phyloP scores from a whole-genome alignment of 2,797 vertebrate genomes.

The Trachops cirrhosus region DNA sequence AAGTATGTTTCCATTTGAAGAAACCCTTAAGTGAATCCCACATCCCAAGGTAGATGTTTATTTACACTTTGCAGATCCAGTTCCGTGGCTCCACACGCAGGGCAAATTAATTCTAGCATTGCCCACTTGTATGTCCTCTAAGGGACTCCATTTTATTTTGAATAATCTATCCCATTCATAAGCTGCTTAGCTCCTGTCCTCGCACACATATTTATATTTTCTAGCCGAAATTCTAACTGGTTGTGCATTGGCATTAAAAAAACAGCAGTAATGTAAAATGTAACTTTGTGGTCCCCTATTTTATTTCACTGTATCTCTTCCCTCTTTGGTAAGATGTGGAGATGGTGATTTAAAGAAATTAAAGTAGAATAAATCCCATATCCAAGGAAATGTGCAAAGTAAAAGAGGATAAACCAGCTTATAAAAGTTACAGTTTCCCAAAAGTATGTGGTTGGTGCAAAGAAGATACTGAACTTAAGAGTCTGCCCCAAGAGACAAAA shows the following conservation, averaged over 20 bases:
- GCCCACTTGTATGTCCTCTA: not conserved
- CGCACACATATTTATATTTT: not conserved
- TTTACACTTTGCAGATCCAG: not conserved
- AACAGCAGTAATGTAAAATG: not conserved
- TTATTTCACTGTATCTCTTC: not conserved
- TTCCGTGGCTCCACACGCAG: not conserved
- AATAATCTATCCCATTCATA: not conserved
- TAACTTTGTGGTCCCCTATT: not conserved
- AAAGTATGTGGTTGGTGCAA: not conserved
- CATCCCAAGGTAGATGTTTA: conserved; percentile 36
- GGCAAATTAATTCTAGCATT: conserved; percentile 44
- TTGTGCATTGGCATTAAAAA: not conserved
- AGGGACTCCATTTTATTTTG: not conserved
- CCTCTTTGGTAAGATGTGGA: not conserved
- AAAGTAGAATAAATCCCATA: not conserved
- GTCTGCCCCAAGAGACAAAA: not conserved
- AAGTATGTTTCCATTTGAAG: conserved; percentile 49
- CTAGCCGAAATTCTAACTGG: not conserved
- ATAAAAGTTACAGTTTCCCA: not conserved
- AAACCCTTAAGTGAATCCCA: conserved; percentile 59
- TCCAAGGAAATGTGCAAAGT: not conserved
- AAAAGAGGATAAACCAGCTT: not conserved
- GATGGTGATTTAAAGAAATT: not conserved
- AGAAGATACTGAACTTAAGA: not conserved
- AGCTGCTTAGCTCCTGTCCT: not conserved